phyloP scores from a whole-genome alignment of 2,797 vertebrate species.

The Aphelocoma californica region DNA sequence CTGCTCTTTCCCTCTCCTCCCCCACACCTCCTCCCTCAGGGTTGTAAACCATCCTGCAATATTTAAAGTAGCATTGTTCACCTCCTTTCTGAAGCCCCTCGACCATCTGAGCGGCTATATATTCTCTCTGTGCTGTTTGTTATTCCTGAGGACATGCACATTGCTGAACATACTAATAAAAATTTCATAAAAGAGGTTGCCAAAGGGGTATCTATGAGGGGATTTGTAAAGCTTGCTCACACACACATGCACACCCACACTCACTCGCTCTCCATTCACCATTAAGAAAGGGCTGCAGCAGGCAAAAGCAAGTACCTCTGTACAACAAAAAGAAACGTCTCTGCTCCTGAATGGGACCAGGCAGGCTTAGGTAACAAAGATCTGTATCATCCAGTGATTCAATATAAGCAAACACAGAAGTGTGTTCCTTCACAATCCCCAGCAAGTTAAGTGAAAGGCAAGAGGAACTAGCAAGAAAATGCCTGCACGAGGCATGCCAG shows the following conservation, averaged over 20 bases:
- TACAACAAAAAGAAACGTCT: neutral
- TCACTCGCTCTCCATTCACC: neutral
- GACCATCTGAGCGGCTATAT: constrained; percentile 49
- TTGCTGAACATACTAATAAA: constrained; percentile 70
- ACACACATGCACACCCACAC: neutral
- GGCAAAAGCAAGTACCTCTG: constrained; percentile 5
- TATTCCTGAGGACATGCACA: constrained; percentile 67
- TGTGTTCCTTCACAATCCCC: neutral
- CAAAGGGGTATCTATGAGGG: constrained; percentile 29
- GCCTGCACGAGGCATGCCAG: neutral
- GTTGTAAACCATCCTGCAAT: constrained; percentile 66
- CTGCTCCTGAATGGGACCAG: neutral
- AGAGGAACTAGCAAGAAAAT: neutral
- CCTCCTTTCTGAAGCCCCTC: constrained; percentile 39
- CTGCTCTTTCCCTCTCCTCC: constrained; percentile 60
- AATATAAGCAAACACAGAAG: neutral
- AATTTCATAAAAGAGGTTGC: constrained; percentile 70
- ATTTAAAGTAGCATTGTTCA: constrained; percentile 69
- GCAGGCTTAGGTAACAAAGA: constrained; percentile 1
- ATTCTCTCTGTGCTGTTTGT: constrained; percentile 60
- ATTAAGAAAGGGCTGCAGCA: constrained; percentile 26
- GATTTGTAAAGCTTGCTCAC: constrained; percentile 19
- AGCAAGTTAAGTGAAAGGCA: constrained; percentile 2
- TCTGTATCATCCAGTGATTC: neutral
- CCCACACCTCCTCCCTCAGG: constrained; percentile 58